These are phyloP conservation scores for Trichogramma dendrolimi DNA, from an alignment of 2,888 invertebrate genomes.

Conservation along the genomic window DNA sequence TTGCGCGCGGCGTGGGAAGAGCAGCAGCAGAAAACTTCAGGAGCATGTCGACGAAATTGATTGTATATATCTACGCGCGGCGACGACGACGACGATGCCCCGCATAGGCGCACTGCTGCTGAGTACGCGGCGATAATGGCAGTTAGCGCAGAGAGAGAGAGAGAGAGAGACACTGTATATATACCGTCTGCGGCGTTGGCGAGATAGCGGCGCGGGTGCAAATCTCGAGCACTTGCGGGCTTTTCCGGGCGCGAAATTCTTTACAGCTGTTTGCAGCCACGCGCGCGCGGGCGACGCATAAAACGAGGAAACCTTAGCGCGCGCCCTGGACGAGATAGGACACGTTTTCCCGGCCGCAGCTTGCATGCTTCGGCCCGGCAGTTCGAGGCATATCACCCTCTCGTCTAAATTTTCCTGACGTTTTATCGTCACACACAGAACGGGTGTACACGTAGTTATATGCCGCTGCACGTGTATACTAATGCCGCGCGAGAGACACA, in stretches of 20 bases:
- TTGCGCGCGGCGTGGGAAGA: neutral
- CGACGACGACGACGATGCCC: neutral
- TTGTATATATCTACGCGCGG: neutral
- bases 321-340: slow-evolving; percentile 16
- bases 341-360: slow-evolving; percentile 7
- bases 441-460: neutral
- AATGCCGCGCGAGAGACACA: slow-evolving; percentile 2
- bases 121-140: slow-evolving; percentile 11
- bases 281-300: neutral
- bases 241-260: slow-evolving; percentile 16
- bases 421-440: neutral
- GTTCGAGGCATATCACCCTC: neutral
- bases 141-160: slow-evolving; percentile 5
- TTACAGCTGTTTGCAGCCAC: slow-evolving; percentile 25
- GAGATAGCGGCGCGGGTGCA: slow-evolving; percentile 12
- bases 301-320: no score
- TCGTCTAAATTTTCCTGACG: slow-evolving; percentile 6
- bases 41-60: slow-evolving; percentile 15
- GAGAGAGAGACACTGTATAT: slow-evolving; percentile 12
- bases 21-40: neutral
- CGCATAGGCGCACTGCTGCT: no score
- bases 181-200: neutral
- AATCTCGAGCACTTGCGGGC: neutral
- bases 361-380: no score
- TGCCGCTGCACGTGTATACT: slow-evolving; percentile 5